A percentile compares a stretch with the other conserved stretches of the same genome.
These are phyloP conservation scores for Chelonoidis abingdonii DNA, from an alignment of 2,113 vertebrate genomes.

Conservation along the genomic window DNA sequence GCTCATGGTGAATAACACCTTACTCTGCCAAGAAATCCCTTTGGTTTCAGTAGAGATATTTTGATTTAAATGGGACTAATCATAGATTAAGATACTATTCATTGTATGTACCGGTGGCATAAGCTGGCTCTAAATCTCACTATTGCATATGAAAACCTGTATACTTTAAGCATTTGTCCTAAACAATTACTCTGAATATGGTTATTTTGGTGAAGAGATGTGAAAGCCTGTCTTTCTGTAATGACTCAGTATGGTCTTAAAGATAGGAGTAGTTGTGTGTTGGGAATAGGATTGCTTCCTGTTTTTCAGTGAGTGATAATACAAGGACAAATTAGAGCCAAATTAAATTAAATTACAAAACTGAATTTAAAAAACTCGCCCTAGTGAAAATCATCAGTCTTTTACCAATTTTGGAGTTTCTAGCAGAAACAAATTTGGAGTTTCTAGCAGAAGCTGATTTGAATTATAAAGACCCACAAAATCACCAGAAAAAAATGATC, in stretches of 20 bases:
- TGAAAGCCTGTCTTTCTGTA: neutral
- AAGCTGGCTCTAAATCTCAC: neutral
- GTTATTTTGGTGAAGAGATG: neutral
- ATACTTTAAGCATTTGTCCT: neutral
- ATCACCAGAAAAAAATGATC: neutral
- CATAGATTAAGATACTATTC: neutral
- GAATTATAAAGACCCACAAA: constrained; percentile 6
- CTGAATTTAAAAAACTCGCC: constrained; percentile 10
- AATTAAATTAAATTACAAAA: neutral
- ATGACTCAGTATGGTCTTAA: neutral
- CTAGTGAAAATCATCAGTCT: neutral
- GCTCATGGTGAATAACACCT: neutral
- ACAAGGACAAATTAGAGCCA: neutral
- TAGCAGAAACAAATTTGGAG: neutral
- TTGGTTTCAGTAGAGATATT: neutral
- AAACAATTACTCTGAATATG: neutral
- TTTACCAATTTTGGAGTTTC: neutral
- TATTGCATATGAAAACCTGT: neutral
- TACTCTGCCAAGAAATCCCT: neutral
- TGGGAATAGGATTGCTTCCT: neutral
- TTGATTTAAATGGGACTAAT: neutral
- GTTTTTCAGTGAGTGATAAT: neutral
- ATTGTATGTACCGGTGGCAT: neutral
- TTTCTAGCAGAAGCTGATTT: neutral
- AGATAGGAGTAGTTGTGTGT: neutral